Conservation (phyloP, 1,140 invertebrate genomes). For the Sipha flava region DNA sequence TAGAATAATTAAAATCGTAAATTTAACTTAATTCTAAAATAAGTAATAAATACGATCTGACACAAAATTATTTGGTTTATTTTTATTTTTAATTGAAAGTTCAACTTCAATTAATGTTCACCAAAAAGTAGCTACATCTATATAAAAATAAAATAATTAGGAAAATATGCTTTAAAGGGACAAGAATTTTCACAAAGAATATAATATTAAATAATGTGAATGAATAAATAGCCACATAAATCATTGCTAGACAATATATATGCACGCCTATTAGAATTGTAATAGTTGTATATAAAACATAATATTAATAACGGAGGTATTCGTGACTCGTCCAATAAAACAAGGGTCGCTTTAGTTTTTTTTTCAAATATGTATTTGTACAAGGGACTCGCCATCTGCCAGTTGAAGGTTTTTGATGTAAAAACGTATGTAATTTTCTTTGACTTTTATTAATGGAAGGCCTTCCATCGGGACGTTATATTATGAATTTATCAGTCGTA, state of each 20-base stretch:
- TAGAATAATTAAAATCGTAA: too few relatives aligned
- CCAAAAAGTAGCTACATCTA: too few relatives aligned
- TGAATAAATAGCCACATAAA: background rate
- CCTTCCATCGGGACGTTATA: background rate
- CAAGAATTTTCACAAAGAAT: too few relatives aligned
- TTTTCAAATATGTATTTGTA: background rate
- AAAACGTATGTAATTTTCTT: background rate
- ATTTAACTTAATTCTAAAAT: too few relatives aligned
- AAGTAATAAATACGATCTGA: too few relatives aligned
- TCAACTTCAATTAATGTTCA: too few relatives aligned
- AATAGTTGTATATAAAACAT: background rate
- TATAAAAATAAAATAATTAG: too few relatives aligned
- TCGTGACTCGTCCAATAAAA: slow-evolving; percentile 5
- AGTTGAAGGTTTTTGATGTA: background rate
- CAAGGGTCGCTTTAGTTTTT: too few relatives aligned
- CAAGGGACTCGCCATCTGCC: background rate
- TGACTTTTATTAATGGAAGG: background rate
- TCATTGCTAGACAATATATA: background rate
- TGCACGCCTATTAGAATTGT: background rate
- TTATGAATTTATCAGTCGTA: background rate
- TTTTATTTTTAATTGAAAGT: too few relatives aligned
- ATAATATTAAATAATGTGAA: too few relatives aligned
- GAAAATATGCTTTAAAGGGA: too few relatives aligned
- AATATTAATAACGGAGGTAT: background rate
- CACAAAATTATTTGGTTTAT: too few relatives aligned